phyloP scores from a whole-genome alignment of 2,797 vertebrate genomes.

The Saguinus oedipus region DNA sequence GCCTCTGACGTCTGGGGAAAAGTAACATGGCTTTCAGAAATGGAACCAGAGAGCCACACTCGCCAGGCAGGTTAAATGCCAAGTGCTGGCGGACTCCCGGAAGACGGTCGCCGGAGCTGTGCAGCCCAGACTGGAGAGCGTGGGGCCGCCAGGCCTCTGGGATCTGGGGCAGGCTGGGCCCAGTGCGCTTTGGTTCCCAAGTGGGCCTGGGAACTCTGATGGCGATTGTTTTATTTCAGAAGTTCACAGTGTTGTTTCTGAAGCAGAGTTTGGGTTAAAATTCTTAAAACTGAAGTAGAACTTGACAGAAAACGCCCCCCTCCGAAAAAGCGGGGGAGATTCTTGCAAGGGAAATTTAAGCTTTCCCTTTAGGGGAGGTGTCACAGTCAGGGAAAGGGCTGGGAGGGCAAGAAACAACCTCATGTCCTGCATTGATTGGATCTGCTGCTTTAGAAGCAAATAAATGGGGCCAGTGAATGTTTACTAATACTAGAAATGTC shows the following conservation, averaged over 20 bases:
- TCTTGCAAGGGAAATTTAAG: not conserved
- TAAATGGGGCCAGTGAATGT: not conserved
- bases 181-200: not conserved
- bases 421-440: constrained; percentile 23
- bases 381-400: not conserved
- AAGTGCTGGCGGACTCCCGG: constrained; percentile 32
- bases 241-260: constrained; percentile 16
- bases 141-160: not conserved
- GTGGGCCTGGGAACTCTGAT: constrained; percentile 26
- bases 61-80: constrained; percentile 68
- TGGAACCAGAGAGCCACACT: constrained; percentile 39
- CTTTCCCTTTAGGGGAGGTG: not conserved
- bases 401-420: not conserved
- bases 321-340: not conserved
- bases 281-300: constrained; percentile 43
- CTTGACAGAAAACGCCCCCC: not conserved
- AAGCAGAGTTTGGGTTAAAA: constrained; percentile 33
- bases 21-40: constrained; percentile 37
- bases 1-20: constrained; percentile 34
- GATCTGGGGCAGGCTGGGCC: not conserved
- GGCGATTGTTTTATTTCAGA: constrained; percentile 44
- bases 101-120: not conserved
- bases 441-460: not conserved
- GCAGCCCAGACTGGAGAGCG: not conserved
- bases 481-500: constrained; percentile 47